Evolutionary conservation across 2,888 invertebrate genomes (phyloP).

Genomic region (Platycheirus albimanus): DNA sequence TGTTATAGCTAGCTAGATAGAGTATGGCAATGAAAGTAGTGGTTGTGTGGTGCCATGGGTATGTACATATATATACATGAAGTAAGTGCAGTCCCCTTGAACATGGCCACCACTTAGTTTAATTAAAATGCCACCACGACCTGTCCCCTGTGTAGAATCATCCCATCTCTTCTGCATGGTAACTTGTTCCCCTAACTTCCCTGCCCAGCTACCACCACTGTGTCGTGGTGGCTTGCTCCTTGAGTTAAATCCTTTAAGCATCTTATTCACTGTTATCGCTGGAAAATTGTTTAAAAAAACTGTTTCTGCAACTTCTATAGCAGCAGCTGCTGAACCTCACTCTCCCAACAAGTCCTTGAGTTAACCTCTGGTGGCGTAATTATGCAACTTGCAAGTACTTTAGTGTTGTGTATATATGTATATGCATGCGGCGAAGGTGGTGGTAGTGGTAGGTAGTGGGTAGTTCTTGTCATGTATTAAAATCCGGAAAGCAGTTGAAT

Average conservation of each 20-base stretch:
- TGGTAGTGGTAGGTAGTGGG: slow-evolving; percentile 31
- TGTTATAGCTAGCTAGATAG: not conserved
- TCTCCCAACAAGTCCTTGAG: slow-evolving; percentile 58
- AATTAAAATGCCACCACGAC: slow-evolving; percentile 70
- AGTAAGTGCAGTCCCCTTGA: slow-evolving; percentile 62
- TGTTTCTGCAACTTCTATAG: slow-evolving; percentile 24
- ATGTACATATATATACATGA: no score
- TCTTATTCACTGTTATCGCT: slow-evolving; percentile 72
- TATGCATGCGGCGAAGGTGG: not conserved
- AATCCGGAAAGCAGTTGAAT: slow-evolving; percentile 71
- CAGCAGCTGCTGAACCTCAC: slow-evolving; percentile 40
- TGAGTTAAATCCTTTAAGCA: slow-evolving; percentile 71
- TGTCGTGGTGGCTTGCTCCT: slow-evolving; percentile 29
- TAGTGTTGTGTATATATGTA: slow-evolving; percentile 22
- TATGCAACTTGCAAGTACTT: slow-evolving; percentile 72
- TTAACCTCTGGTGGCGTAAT: slow-evolving; percentile 71
- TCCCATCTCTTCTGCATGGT: slow-evolving; percentile 8
- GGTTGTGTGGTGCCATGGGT: slow-evolving; percentile 33
- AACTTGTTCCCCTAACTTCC: not conserved
- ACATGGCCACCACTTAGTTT: slow-evolving; percentile 73
- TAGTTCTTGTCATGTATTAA: slow-evolving; percentile 69
- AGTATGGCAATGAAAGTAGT: slow-evolving; percentile 44
- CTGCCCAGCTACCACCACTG: not conserved
- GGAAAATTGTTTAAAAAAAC: slow-evolving; percentile 40
- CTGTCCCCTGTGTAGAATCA: not conserved